Base-by-base conservation (phyloP, 2,113 vertebrate species). In the Capreolus pygargus region DNA sequence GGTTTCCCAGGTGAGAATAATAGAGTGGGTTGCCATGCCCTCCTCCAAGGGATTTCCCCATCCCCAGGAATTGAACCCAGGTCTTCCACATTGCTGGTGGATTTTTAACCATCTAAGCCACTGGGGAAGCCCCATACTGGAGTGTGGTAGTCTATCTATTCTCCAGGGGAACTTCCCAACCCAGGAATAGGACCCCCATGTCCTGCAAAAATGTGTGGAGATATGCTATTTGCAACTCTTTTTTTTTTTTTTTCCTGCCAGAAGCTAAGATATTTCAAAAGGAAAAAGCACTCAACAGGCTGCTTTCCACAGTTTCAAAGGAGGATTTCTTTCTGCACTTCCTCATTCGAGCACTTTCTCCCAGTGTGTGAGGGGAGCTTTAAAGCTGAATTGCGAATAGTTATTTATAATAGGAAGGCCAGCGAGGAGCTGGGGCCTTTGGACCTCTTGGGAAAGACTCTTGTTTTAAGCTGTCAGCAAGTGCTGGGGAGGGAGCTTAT, bases 341-440 rank as follows among this genome's bases (percentile, higher is more conserved):
- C 28, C 2, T 33, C 30, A 33, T 12, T 58, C 4, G 1, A 55
- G 21, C 25, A 13, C 52, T 45, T 45, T 57, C 5, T 17, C 16
- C 7, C 4, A 0, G 19, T 5, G 39, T 8, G 52, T 23, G 70
- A 64, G 8, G 45, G 55, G 43, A 12, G 21, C 33, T 50, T 58
- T 21, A 2, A 7, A 52, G 15, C 50, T 79, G 39, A 17, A 14
- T 27, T 39, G 87, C 14, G 6, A 14, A 16, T 16, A 21, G 7
- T 36, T 21, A 8, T 67, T 14, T 1, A 15, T 36, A 19, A 36
- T 15, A 17, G 33, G 15, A 67, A 36, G 33, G 16, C 60, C 33
- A 33, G 15, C 5, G 15, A 16, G 2, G 33, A n/a, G 17, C 0
- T 43, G 36, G 11, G 11, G 36, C 21, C 1, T 11, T 12, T 43